Base-by-base conservation (phyloP, 2,113 vertebrate genomes). In the Eolophus roseicapilla region DNA sequence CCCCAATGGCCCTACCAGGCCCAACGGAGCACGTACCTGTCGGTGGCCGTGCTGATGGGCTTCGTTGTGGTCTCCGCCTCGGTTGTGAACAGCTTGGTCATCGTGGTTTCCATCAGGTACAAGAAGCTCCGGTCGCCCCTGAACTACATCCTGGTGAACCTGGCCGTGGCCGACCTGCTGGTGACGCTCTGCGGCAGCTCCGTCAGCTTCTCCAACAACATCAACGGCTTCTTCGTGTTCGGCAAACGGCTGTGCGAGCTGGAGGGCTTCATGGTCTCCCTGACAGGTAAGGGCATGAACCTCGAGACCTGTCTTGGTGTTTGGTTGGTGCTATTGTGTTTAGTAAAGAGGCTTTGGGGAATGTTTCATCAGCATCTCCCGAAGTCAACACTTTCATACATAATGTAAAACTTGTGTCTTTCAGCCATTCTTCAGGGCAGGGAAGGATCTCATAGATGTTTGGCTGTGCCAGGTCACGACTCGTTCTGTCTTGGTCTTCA, bases 201-300 rank as follows among this genome's bases (percentile, higher is more conserved):
- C 37, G 28, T 97, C 91, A 97, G 97, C 92, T 96, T 97, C 64
- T 88, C 95, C 92, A 98, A 96, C 94, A 98, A 97, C 83, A 35
- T 95, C 88, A 50, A 47, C 1, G 96, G 97, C 69, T 98, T 97
- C 92, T 97, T 97, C 2, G 39, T 84, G 2, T 70, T 97, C 0
- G 95, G 98, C 62, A 23, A 68, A 0, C 18, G 6, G 3, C 10
- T 96, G 46, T 97, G 97, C 2, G 31, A 96, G 92, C 95, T 98
- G 31, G 97, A 98, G 94, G 98, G 97, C 70, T 98, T 97, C 97
- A 96, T 97, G 97, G 97, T 98, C 43, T 96, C 97, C 43, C 80
- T 98, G 57, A 98, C 97, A 46, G 98, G 97, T 98, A 50, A 96
- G 90, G 60, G 14, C 25, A 4, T 0, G 3, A 3, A 0, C 25